A percentile compares a stretch with the other conserved stretches of the same genome.
Evolutionary conservation across 2,113 vertebrate genomes (phyloP).

Genomic region (Paratilapia polleni): DNA sequence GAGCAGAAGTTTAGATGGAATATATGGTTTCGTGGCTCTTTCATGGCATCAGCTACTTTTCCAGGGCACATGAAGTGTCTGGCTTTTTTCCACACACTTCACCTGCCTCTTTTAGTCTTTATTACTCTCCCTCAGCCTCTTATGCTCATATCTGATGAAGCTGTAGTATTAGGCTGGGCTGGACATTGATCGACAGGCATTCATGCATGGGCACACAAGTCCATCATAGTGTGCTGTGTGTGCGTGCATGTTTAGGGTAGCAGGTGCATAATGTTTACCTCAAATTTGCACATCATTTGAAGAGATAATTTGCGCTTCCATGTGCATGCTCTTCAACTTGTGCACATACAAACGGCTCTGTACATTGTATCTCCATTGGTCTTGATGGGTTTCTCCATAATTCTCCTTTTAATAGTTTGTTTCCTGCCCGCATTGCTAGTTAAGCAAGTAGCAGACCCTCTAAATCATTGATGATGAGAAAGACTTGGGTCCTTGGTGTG

Average conservation of each 20-base stretch:
- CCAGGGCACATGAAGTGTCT: background rate
- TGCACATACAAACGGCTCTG: background rate
- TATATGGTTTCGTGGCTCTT: background rate
- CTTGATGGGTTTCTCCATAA: background rate
- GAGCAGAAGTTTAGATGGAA: background rate
- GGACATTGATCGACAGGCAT: background rate
- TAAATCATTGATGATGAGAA: constrained; percentile 1
- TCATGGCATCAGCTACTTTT: background rate
- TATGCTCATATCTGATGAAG: constrained; percentile 5
- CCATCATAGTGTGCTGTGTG: background rate
- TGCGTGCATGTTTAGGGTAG: background rate
- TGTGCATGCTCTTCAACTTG: background rate
- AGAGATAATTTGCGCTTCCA: too few relatives aligned
- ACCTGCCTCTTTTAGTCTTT: background rate
- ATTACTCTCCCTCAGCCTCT: background rate
- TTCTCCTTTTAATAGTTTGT: background rate
- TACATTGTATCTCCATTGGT: background rate
- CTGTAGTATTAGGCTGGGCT: background rate
- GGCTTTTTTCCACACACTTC: background rate
- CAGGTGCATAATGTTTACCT: background rate
- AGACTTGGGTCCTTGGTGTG: background rate
- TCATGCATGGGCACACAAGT: background rate
- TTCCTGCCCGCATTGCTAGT: background rate
- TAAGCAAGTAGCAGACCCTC: background rate
- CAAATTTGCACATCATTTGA: background rate